Percentiles rank a stretch among this genome's conserved stretches.
Evolutionary conservation across 2,888 invertebrate genomes (phyloP).

Genomic region (Drosophila prostipennis): DNA sequence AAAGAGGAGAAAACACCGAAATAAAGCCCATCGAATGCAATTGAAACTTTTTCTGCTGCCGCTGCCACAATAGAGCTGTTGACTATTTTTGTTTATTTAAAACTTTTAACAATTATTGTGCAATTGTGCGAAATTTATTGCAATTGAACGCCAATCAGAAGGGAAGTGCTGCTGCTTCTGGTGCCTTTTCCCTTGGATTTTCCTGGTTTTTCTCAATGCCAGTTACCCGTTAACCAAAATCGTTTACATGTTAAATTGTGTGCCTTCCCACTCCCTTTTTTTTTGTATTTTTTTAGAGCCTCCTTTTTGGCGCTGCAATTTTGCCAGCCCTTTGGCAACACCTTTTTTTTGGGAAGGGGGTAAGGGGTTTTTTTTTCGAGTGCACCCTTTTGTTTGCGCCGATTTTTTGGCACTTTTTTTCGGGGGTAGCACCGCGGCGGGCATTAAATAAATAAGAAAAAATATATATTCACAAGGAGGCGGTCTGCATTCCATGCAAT

Average conservation of each 20-base stretch:
- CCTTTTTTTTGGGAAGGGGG: conserved; percentile 57
- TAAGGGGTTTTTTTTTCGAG: not conserved
- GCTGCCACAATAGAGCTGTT: conserved; percentile 40
- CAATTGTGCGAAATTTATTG: conserved; percentile 81
- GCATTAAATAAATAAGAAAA: conserved; percentile 78
- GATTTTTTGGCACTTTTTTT: conserved; percentile 62
- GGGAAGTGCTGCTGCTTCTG: conserved; percentile 33
- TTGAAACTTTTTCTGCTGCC: conserved; percentile 45
- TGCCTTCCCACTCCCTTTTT: conserved; percentile 53
- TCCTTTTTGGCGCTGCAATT: conserved; percentile 65
- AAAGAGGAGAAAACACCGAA: conserved; percentile 6
- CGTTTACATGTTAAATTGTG: conserved; percentile 81
- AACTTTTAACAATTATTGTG: conserved; percentile 82
- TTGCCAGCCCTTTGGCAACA: conserved; percentile 79
- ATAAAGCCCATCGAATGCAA: conserved; percentile 34
- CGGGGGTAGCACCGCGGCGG: conserved; percentile 39
- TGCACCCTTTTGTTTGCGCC: conserved; percentile 73
- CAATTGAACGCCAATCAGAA: conserved; percentile 79
- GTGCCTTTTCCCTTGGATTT: not conserved
- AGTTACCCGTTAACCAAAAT: conserved; percentile 71
- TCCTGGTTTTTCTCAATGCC: not conserved
- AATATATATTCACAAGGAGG: conserved; percentile 31
- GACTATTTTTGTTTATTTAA: conserved; percentile 69
- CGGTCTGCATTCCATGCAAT: conserved; percentile 70
- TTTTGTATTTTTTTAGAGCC: conserved; percentile 7